These are phyloP conservation scores for Lithophane leautieri DNA, from an alignment of 2,888 invertebrate species.

Conservation along the genomic window DNA sequence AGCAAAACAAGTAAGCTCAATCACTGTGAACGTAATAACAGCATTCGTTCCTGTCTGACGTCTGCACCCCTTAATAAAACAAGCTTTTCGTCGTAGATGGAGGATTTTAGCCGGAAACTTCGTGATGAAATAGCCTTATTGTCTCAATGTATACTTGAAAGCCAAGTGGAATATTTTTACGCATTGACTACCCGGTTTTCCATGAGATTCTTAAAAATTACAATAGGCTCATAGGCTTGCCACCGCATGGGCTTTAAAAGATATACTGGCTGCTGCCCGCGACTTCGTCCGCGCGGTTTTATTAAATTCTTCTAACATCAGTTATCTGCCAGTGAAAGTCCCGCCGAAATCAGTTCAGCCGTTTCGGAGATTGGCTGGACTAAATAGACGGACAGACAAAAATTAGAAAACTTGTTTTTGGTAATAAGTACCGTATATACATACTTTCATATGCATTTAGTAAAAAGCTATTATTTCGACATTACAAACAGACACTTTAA, in stretches of 20 bases:
- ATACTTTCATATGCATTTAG: no score
- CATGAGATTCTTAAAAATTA: background rate
- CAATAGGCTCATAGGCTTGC: background rate
- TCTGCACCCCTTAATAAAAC: slow-evolving; percentile 40
- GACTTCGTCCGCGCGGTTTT: no score
- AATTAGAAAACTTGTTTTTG: no score
- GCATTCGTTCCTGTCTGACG: slow-evolving; percentile 16
- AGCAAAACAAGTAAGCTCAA: slow-evolving; percentile 27
- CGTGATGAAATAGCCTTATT: background rate
- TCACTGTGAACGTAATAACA: slow-evolving; percentile 22
- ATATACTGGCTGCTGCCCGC: background rate
- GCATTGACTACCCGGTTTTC: background rate
- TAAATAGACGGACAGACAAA: no score
- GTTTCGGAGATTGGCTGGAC: no score
- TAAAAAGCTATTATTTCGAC: no score
- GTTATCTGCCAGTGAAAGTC: no score
- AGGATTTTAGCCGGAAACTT: background rate
- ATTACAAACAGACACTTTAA: no score
- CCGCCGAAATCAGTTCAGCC: no score
- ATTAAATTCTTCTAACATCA: no score
- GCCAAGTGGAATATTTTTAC: background rate
- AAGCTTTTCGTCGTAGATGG: slow-evolving; percentile 5
- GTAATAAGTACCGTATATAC: no score
- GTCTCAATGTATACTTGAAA: background rate
- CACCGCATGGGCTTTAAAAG: background rate